phyloP scores from a whole-genome alignment of 2,113 vertebrate species.

The Oryzias curvinotus region DNA sequence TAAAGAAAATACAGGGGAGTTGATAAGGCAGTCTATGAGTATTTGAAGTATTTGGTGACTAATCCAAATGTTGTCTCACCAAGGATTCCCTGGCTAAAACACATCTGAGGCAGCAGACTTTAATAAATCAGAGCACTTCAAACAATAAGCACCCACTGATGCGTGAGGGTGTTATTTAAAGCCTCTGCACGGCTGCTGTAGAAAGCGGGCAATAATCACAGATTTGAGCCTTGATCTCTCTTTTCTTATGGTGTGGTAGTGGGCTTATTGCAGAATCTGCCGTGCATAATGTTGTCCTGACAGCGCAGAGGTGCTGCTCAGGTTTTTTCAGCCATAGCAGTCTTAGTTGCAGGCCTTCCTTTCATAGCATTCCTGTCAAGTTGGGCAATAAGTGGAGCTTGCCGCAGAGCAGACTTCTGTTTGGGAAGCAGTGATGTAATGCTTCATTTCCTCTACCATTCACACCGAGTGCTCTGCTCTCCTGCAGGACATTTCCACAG shows the following conservation, averaged over 20 bases:
- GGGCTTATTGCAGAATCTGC: background rate
- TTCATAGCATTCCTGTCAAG: constrained; percentile 10
- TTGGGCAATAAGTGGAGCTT: constrained; percentile 13
- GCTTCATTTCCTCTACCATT: constrained; percentile 10
- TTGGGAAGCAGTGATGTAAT: constrained; percentile 37
- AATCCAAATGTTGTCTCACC: constrained; percentile 16
- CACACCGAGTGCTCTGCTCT: background rate
- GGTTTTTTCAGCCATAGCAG: background rate
- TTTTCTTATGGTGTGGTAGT: constrained; percentile 1
- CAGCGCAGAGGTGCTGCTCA: constrained; percentile 1
- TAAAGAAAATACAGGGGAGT: too few species aligned
- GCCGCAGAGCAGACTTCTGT: constrained; percentile 10
- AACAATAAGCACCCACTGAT: constrained; percentile 19
- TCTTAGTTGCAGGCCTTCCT: constrained; percentile 18
- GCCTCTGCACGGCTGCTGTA: constrained; percentile 14
- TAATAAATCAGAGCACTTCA: constrained; percentile 39
- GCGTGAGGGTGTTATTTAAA: constrained; percentile 51
- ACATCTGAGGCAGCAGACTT: constrained; percentile 9
- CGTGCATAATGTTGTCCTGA: background rate
- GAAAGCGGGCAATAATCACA: constrained; percentile 13
- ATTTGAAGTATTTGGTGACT: background rate
- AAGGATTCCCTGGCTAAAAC: constrained; percentile 12
- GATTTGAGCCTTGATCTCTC: background rate
- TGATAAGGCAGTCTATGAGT: too few species aligned
- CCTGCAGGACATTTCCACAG: background rate